phyloP scores from a whole-genome alignment of 2,888 invertebrate genomes.

The Rhogogaster chlorosoma region DNA sequence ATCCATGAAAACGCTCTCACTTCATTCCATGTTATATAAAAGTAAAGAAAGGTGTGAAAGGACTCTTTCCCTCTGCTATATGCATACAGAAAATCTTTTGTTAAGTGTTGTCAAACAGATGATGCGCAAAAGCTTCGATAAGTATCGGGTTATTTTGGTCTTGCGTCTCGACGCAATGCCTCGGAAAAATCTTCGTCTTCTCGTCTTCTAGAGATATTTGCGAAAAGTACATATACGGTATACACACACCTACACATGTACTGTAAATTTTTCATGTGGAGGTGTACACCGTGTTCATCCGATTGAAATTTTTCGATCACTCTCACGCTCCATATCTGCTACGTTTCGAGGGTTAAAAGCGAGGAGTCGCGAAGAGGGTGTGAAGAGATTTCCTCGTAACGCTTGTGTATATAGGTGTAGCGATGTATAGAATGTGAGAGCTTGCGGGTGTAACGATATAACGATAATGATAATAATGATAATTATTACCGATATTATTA shows the following conservation, averaged over 20 bases:
- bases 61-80: not conserved
- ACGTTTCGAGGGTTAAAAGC: not conserved
- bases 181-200: not conserved
- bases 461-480: not conserved
- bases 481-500: not conserved
- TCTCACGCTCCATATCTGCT: not conserved
- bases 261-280: not conserved
- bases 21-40: not conserved
- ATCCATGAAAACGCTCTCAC: not conserved
- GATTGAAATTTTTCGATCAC: constrained; percentile 16
- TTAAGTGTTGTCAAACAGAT: not conserved
- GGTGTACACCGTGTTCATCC: not conserved
- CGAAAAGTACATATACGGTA: not conserved
- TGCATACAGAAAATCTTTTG: not conserved
- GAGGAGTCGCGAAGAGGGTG: not conserved
- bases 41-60: not conserved
- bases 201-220: not conserved
- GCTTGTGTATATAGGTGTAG: not conserved
- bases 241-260: not conserved
- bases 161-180: not conserved
- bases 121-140: constrained; percentile 9
- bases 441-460: not conserved
- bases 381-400: not conserved
- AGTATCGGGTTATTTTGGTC: constrained; percentile 2
- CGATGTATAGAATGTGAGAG: not conserved